phyloP scores from a whole-genome alignment of 2,888 invertebrate species.

The Sesia bembeciformis region DNA sequence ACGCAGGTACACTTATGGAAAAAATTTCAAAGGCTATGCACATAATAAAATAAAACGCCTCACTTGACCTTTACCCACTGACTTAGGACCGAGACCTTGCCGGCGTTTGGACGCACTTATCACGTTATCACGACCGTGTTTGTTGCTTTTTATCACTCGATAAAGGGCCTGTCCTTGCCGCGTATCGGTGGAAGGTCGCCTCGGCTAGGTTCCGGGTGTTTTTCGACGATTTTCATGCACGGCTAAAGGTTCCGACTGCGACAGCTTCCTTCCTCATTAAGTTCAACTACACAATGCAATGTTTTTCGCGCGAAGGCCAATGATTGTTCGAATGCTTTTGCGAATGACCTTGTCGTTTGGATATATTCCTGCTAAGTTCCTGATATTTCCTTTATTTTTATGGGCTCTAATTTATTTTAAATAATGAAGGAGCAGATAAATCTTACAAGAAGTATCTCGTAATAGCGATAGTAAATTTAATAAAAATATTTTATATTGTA shows the following conservation, averaged over 20 bases:
- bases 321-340: constrained; percentile 10
- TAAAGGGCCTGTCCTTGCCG: constrained; percentile 59
- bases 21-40: constrained; percentile 17
- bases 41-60: constrained; percentile 14
- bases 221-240: constrained; percentile 44
- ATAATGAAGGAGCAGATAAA: too few species aligned
- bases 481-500: too few species aligned
- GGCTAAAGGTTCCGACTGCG: constrained; percentile 38
- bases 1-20: constrained; percentile 8
- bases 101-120: constrained; percentile 24
- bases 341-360: constrained; percentile 6
- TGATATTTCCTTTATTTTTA: too few species aligned
- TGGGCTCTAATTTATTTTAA: too few species aligned
- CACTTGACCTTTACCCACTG: constrained; percentile 60
- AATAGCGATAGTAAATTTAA: too few species aligned
- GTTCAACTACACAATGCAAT: constrained; percentile 31
- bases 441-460: too few species aligned
- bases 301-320: constrained; percentile 23
- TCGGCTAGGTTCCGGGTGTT: constrained; percentile 40
- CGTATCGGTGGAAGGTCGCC: constrained; percentile 35
- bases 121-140: constrained; percentile 41
- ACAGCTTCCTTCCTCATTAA: constrained; percentile 47
- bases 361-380: neutral
- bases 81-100: constrained; percentile 50
- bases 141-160: constrained; percentile 45